Evolutionary conservation across 2,797 vertebrate species (phyloP), one percentile per base, ranked within the genome.

Genomic region (Amniataba percoides): DNA sequence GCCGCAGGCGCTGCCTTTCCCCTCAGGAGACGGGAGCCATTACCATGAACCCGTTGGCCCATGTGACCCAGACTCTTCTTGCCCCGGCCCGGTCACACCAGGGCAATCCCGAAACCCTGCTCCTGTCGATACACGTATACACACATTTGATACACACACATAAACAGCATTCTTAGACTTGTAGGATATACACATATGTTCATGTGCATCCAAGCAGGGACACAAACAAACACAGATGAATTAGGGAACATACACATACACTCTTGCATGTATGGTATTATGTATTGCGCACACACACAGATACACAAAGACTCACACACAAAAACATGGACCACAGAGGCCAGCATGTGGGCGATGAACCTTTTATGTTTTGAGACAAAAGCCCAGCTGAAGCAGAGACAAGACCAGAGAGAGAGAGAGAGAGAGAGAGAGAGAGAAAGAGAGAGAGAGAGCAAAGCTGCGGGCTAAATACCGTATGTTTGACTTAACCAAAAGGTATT

Each of bases 11-110:
- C 90, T 94, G 93, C 93, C 91, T 95, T 92, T 94, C 94, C 96
- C 95, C 92, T 91, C 91, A 93, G 95, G 92, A 92, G 92, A 95
- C 51, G 68, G 93, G 93, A 93, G 94, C 95, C 96, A 96, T 97
- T 96, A 95, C 94, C 93, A 92, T 92, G 93, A 96, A 96, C 95
- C 92, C 94, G 88, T 92, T 95, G 92, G 91, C 89, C 83, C 88
- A 89, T 88, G 87, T 93, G 95, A 96, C 93, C 95, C 89, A 95
- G 91, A 87, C 94, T 92, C 92, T 89, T 87, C 80, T 82, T 81
- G 52, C 68, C 76, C 61, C 39, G 43, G 80, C 80, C 71, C 70
- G 83, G 92, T 88, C 91, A 90, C 68, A 65, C 77, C 59, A 57
- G 86, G 88, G 81, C 86, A 90, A 85, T 69, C 76, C 83, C 72